phyloP scores from a whole-genome alignment of 1,140 invertebrate genomes.

The Bombus affinis region DNA sequence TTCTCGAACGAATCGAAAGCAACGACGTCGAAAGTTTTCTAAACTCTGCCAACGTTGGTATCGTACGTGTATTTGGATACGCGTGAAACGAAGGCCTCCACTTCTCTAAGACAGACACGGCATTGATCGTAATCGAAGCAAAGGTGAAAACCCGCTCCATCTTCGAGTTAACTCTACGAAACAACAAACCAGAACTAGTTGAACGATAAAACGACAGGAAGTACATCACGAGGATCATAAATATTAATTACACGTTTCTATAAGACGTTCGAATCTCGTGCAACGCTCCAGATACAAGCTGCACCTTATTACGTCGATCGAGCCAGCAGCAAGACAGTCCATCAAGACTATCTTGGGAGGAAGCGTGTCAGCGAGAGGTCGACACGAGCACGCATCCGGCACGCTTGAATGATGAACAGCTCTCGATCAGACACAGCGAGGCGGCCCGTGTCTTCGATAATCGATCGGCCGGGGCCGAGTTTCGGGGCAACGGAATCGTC shows the following conservation, averaged over 20 bases:
- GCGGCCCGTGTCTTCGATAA: slow-evolving; percentile 49
- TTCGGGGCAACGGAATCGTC: slow-evolving; percentile 19
- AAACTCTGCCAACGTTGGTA: not conserved
- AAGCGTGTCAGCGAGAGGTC: slow-evolving; percentile 7
- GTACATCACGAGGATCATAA: not conserved
- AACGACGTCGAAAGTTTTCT: not conserved
- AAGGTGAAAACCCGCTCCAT: not conserved
- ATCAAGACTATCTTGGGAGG: slow-evolving; percentile 2
- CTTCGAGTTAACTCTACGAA: not conserved
- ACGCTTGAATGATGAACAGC: slow-evolving; percentile 50
- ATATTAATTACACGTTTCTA: slow-evolving; percentile 6
- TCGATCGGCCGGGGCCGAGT: slow-evolving; percentile 21
- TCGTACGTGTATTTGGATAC: too few relatives aligned
- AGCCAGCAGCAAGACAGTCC: slow-evolving; percentile 10
- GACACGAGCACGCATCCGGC: slow-evolving; percentile 2
- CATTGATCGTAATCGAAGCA: not conserved
- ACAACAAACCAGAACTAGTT: not conserved
- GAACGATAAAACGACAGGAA: not conserved
- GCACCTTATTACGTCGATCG: not conserved
- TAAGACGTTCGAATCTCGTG: not conserved
- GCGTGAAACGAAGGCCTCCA: too few relatives aligned
- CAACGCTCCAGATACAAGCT: slow-evolving; percentile 17
- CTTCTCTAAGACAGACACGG: too few relatives aligned
- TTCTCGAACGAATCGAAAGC: not conserved
- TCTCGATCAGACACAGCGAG: slow-evolving; percentile 31